Percentiles rank a stretch among this genome's conserved stretches.
Conservation (phyloP, 2,888 invertebrate genomes). For the Synergus laeviventris region DNA sequence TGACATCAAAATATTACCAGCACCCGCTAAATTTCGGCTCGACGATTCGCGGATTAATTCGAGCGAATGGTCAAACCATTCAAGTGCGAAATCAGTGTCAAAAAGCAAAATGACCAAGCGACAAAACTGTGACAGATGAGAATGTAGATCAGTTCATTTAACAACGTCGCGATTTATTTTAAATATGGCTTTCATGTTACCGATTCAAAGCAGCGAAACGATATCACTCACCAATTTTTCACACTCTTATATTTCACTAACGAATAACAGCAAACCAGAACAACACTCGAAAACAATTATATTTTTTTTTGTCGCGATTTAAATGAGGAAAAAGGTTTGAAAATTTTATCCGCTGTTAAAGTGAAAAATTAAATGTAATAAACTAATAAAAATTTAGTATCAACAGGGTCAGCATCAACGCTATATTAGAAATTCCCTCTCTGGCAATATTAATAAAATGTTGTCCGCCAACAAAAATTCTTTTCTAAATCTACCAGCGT, state of each 20-base stretch:
- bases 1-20: conserved; percentile 53
- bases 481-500: background rate
- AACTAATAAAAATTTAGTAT: background rate
- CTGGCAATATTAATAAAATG: background rate
- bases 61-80: conserved; percentile 48
- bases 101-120: conserved; percentile 52
- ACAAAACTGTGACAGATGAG: conserved; percentile 50
- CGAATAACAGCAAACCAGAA: background rate
- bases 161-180: conserved; percentile 48
- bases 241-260: background rate
- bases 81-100: conserved; percentile 54
- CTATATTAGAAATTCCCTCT: background rate
- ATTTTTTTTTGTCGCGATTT: too few species aligned
- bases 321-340: too few species aligned
- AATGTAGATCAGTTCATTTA: conserved; percentile 48
- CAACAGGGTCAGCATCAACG: background rate
- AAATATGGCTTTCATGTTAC: conserved; percentile 24
- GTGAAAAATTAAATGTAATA: background rate
- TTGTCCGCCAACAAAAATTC: background rate
- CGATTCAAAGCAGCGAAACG: conserved; percentile 15
- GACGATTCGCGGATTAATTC: conserved; percentile 56
- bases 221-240: conserved; percentile 28
- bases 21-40: conserved; percentile 51
- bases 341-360: conserved; percentile 45
- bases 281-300: background rate